Base-by-base conservation (phyloP, 2,797 vertebrate species). In the Anguilla megastoma region DNA sequence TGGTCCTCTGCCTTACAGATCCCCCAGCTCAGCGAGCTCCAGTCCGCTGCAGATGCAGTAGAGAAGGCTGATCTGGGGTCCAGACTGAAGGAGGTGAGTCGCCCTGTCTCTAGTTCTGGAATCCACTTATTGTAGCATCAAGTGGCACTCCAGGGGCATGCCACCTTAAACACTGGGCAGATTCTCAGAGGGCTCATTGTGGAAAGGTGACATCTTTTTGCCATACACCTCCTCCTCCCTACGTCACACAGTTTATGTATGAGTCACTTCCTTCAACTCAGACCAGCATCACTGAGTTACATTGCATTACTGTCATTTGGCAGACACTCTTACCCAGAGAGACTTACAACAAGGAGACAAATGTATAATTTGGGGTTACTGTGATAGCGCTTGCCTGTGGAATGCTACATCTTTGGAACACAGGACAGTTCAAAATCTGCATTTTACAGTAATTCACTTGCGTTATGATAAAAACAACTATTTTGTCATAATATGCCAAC, bases 31-130 rank as follows among this genome's bases (percentile, higher is more conserved):
- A 85, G 14, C 14, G 85, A 88, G 0, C 69, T 96, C 54, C 89
- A 91, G 89, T 90, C 91, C 66, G 90, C 90, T 9, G n/a, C 95
- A 63, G 88, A 95, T 89, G 85, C 93, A 85, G 86, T 93, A 6
- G 87, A 85, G 21, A 76, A 91, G 74, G 63, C 66, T 63, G 58
- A 96, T 87, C 92, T 97, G 10, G 50, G 52, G 45, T 90, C 90
- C 30, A 90, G 91, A 88, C 85, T 93, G 56, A 88, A 84, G 2
- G 88, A 93, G 93, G 96, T 96, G 74, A 91, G 94, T 90, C 41
- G 6, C 33, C 45, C 60, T 36, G 24, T 16, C 33, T 36, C 71
- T 12, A 36, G 58, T 63, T 21, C 58, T 16, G 58, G 21, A 18
- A 58, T 58, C 56, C 18, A 14, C 10, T 54, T 33, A 9, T 30